Evolutionary conservation across 2,888 invertebrate species (phyloP).

Genomic region (Salticus scenicus): DNA sequence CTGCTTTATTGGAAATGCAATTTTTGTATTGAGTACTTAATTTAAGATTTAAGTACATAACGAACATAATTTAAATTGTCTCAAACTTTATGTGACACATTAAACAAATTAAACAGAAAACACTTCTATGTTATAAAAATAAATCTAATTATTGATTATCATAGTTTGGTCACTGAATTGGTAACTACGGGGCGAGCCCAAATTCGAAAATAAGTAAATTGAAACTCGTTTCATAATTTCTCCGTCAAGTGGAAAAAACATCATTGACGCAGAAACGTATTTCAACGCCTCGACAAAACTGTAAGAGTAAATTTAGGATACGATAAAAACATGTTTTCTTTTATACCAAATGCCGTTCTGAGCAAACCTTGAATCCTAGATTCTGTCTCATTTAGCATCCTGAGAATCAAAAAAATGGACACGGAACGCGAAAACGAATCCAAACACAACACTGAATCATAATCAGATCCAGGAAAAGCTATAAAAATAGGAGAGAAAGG

Average conservation of each 20-base stretch:
- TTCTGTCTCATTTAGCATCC: not conserved
- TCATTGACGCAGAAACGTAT: not conserved
- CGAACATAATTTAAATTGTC: too few relatives aligned
- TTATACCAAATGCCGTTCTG: not conserved
- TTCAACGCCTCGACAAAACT: not conserved
- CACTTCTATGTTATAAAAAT: too few relatives aligned
- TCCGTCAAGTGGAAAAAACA: not conserved
- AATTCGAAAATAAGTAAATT: too few relatives aligned
- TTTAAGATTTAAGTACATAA: too few relatives aligned
- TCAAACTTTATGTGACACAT: too few relatives aligned
- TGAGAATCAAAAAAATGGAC: not conserved
- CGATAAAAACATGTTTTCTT: not conserved
- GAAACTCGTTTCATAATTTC: too few relatives aligned
- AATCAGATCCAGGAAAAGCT: slow-evolving; percentile 1
- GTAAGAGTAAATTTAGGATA: not conserved
- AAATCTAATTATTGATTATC: too few relatives aligned
- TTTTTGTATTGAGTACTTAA: too few relatives aligned
- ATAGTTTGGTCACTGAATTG: too few relatives aligned
- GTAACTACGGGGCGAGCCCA: too few relatives aligned
- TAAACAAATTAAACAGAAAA: too few relatives aligned
- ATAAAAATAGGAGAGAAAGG: not conserved
- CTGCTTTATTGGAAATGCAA: too few relatives aligned
- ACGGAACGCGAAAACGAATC: not conserved
- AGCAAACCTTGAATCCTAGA: not conserved
- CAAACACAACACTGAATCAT: slow-evolving; percentile 6